Base-by-base conservation (phyloP, 2,113 vertebrate genomes). In the Oryzias javanicus region DNA sequence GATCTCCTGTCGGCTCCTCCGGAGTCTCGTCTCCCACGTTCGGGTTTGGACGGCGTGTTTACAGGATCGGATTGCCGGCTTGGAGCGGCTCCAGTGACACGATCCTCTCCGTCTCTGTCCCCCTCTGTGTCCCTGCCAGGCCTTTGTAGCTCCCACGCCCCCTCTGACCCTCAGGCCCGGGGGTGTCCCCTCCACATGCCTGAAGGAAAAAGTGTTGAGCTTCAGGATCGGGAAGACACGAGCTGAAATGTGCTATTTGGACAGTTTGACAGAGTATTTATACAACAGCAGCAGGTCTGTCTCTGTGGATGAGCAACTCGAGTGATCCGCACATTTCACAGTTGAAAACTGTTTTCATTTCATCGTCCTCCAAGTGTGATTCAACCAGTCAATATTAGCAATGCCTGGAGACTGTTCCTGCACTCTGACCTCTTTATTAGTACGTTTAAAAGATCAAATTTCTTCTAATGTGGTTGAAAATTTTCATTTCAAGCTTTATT, bases 61-160 rank as follows among this genome's bases (percentile, higher is more conserved):
- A 87, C 85, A 89, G 83, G 78, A 71, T 83, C 76, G 49, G 57
- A 74, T 81, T 72, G 74, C 74, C 75, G 56, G 75, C 64, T 74
- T n/a, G 45, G 56, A 79, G 62, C 63, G 55, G 57, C 52, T 82
- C 79, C 69, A 46, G 72, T 80, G 80, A 77, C 45, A 16, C 4
- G 8, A 59, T 76, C 73, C 58, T 72, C 72, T 64, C 14, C 12
- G 40, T 70, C 44, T 15, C 20, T 55, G 19, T 64, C 51, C 19
- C 29, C 40, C 49, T 62, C 51, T 67, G 25, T 63, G 58, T 81
- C 70, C 62, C 46, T 54, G 74, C 60, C 45, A 52, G 70, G 61
- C 69, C 63, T 52, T 62, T 80, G 46, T 40, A 74, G 72, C 78
- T 88, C 88, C 81, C 88, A 88, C 76, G 84, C 78, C 81, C 86